Base-by-base conservation (phyloP, 2,797 vertebrate genomes). In the Coracias cyanogaster region DNA sequence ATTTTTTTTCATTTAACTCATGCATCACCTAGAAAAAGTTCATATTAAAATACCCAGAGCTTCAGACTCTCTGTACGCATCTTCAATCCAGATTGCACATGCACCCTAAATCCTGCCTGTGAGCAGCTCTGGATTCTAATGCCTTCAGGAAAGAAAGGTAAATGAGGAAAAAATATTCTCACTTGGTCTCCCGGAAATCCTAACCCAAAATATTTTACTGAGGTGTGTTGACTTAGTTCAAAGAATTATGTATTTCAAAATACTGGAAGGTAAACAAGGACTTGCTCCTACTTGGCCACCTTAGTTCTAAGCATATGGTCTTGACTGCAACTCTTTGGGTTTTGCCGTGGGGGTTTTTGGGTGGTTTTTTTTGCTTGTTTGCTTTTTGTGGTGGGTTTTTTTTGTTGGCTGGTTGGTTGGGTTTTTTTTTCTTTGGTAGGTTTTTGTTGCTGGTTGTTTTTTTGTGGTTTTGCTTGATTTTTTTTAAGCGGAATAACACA, bases 1-100 rank as follows among this genome's bases (percentile, higher is more conserved):
- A 4, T n/a, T 69, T 71, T 94, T 80, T 58, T 58, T 52, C 12
- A 79, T 80, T 82, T 89, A 82, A 26, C 22, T 89, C 60, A 72
- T 21, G 3, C 11, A 62, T 48, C 58, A 57, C 12, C n/a, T 29
- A 82, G n/a, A 16, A 62, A 41, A 33, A 64, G 24, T 52, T 85
- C 58, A 49, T 15, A 66, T 0, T 48, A 24, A 89, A 85, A 86
- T 31, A 79, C 21, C 1, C 3, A 17, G 52, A 74, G 24, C 37
- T 78, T 69, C 49, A 60, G 54, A 61, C 33, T 67, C 29, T 31
- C 7, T 4, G 18, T 22, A 48, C 28, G 15, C 26, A 41, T 66
- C 58, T 66, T 70, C 58, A 57, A 61, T 66, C 26, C 43, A 78
- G 45, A 52, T 19, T 65, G 18, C 28, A 66, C 13, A 24, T 18